A percentile compares a stretch with the other conserved stretches of the same genome.
These are phyloP conservation scores for Campaea margaritaria DNA, from an alignment of 2,888 invertebrate genomes.

Conservation along the genomic window DNA sequence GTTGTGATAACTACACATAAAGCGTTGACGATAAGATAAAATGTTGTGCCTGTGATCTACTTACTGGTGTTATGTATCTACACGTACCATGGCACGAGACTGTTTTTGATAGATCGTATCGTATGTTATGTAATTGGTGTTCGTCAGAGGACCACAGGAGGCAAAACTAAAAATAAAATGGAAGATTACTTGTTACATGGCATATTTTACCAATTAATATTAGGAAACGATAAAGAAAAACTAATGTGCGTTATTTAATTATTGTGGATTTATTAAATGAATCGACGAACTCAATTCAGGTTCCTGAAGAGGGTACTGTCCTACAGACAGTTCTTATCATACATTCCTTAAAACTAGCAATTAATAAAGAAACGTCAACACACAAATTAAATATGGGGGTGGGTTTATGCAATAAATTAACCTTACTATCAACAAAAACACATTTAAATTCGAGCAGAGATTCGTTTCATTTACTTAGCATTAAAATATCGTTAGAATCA, in stretches of 20 bases:
- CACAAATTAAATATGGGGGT: conserved; percentile 64
- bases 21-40: conserved; percentile 49
- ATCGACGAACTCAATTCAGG: conserved; percentile 26
- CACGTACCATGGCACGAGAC: conserved; percentile 52
- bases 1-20: conserved; percentile 44
- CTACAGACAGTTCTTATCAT: conserved; percentile 26
- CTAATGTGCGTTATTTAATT: conserved; percentile 26
- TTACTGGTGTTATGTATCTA: conserved; percentile 54
- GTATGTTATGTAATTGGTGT: conserved; percentile 51
- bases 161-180: conserved; percentile 79
- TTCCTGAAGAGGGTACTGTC: conserved; percentile 11
- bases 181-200: conserved; percentile 36
- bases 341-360: conserved; percentile 38
- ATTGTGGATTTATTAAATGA: conserved; percentile 36
- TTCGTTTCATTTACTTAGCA: conserved; percentile 48
- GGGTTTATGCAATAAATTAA: conserved; percentile 72
- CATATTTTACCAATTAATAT: neutral
- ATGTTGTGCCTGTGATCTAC: conserved; percentile 51
- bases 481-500: conserved; percentile 17
- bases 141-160: conserved; percentile 78
- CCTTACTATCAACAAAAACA: conserved; percentile 39
- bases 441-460: conserved; percentile 70
- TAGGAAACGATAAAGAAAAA: conserved; percentile 32
- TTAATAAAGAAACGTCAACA: conserved; percentile 40
- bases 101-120: conserved; percentile 49